Conservation (phyloP, 1,140 invertebrate species). For the Helicoverpa armigera region DNA sequence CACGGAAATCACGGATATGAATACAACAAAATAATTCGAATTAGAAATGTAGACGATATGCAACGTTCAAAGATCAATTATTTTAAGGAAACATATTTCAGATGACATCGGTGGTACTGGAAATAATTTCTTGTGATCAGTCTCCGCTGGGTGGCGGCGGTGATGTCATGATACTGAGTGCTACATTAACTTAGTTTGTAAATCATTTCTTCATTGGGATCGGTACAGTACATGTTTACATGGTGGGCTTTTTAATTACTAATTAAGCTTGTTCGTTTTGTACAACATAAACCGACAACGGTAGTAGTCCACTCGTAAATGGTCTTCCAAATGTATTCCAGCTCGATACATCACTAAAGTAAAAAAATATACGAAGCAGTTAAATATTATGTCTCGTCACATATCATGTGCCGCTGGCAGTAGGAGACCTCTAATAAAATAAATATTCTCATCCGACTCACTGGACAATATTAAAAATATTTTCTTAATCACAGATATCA, state of each 20-base stretch:
- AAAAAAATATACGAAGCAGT: conserved; percentile 81
- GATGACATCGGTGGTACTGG: conserved; percentile 84
- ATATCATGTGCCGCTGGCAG: conserved; percentile 78
- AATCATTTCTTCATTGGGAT: conserved; percentile 56
- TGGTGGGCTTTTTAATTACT: conserved; percentile 66
- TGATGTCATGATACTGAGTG: conserved; percentile 64
- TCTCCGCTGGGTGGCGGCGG: conserved; percentile 67
- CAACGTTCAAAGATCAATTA: conserved; percentile 83
- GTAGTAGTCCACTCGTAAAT: conserved; percentile 54
- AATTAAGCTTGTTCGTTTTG: conserved; percentile 66
- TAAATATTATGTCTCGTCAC: conserved; percentile 72
- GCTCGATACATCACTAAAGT: conserved; percentile 72
- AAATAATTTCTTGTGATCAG: conserved; percentile 70
- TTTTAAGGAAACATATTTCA: conserved; percentile 69
- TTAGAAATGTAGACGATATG: conserved; percentile 86
- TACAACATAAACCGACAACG: conserved; percentile 60
- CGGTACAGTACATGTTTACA: conserved; percentile 57
- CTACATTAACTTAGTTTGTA: conserved; percentile 43
- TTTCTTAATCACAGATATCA: conserved; percentile 87
- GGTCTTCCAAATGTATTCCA: conserved; percentile 59
- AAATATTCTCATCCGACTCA: conserved; percentile 86
- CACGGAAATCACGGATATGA: conserved; percentile 80
- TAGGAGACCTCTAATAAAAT: conserved; percentile 86
- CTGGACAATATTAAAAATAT: conserved; percentile 87
- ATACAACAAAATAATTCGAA: conserved; percentile 83